These are phyloP conservation scores for Paracyclopina nana DNA, from an alignment of 1,140 invertebrate species.

Conservation along the genomic window DNA sequence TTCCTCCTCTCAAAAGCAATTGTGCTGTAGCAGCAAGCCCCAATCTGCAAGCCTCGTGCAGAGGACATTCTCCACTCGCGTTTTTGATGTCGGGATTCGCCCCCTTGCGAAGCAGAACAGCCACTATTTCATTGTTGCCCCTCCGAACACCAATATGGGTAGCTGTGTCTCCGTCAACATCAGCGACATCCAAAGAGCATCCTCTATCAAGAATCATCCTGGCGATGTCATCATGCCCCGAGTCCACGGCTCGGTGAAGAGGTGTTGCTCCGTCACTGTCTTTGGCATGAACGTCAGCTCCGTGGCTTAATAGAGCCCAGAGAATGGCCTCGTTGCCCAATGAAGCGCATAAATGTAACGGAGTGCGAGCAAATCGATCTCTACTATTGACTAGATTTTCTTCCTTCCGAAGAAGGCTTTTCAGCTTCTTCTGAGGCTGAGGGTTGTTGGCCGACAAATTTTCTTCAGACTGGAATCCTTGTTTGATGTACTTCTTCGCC, in stretches of 20 bases:
- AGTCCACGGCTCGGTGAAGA: neutral
- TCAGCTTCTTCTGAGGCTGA: too few relatives aligned
- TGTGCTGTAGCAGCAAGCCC: neutral
- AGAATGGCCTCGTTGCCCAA: neutral
- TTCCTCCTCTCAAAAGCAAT: neutral
- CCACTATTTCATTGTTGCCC: neutral
- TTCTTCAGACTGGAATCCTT: too few relatives aligned
- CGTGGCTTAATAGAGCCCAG: neutral
- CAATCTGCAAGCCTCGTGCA: neutral
- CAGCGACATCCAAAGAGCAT: neutral
- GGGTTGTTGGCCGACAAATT: too few relatives aligned
- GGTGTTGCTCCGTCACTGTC: neutral
- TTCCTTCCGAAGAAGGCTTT: too few relatives aligned
- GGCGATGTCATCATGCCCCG: neutral
- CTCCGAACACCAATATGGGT: neutral
- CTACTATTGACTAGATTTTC: too few relatives aligned
- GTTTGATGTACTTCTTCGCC: neutral
- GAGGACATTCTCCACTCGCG: neutral
- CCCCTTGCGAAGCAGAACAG: neutral
- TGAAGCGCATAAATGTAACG: neutral
- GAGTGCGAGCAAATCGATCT: too few relatives aligned
- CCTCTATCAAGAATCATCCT: neutral
- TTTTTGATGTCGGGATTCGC: neutral
- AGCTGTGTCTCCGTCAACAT: neutral
- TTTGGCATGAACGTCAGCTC: neutral